A percentile compares a stretch with the other conserved stretches of the same genome.
Conservation (phyloP, 2,888 invertebrate genomes). For the Vanessa cardui region DNA sequence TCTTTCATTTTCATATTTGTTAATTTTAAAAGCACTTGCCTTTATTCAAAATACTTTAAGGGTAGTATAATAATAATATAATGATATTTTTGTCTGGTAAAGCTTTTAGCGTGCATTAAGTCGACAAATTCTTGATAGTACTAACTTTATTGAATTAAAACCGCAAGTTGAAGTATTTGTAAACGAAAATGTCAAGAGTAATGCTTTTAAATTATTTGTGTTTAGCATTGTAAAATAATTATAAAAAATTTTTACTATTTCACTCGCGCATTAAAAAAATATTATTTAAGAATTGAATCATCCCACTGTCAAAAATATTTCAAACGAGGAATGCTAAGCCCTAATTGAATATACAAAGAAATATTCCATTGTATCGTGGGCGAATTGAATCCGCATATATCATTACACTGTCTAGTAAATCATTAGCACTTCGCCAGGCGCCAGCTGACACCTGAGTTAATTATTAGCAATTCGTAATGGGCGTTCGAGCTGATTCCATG, state of each 20-base stretch:
- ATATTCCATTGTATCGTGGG: slow-evolving; percentile 20
- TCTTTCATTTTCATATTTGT: slow-evolving; percentile 17
- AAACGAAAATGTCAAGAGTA: background rate
- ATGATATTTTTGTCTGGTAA: slow-evolving; percentile 9
- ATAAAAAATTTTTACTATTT: no score
- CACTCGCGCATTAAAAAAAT: no score
- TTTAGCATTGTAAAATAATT: background rate
- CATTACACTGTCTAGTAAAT: slow-evolving; percentile 43
- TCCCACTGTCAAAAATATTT: background rate
- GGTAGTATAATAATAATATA: background rate
- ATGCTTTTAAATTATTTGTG: background rate
- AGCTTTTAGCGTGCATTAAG: slow-evolving; percentile 29
- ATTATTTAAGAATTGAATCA: background rate
- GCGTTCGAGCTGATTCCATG: slow-evolving; percentile 34
- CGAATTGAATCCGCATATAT: slow-evolving; percentile 34
- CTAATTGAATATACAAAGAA: slow-evolving; percentile 19
- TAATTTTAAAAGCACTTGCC: slow-evolving; percentile 21
- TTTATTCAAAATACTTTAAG: slow-evolving; percentile 12
- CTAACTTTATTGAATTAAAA: slow-evolving; percentile 12
- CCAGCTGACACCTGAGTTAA: slow-evolving; percentile 42
- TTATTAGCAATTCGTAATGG: slow-evolving; percentile 41
- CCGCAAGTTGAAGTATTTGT: background rate
- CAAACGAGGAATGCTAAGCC: background rate
- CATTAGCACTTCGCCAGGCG: slow-evolving; percentile 46
- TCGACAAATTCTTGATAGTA: background rate